A percentile compares a stretch with the other conserved stretches of the same genome.
phyloP scores from a whole-genome alignment of 2,888 invertebrate genomes.

The Acleris emargana region DNA sequence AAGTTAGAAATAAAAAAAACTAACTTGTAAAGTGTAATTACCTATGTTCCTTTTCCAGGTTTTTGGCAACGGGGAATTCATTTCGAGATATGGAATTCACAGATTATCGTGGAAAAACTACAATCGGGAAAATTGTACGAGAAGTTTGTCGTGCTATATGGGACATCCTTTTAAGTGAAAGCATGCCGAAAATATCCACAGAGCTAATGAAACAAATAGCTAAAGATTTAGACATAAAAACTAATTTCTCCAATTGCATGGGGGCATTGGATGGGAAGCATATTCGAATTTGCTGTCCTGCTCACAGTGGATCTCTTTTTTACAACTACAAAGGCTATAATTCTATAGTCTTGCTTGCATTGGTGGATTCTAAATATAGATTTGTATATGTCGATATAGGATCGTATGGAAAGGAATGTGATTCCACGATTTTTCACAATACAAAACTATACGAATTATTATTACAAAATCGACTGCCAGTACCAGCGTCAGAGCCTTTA shows the following conservation, averaged over 20 bases:
- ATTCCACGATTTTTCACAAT: constrained; percentile 3
- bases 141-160: constrained; percentile 35
- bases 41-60: constrained; percentile 14
- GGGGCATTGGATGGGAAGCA: constrained; percentile 6
- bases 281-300: constrained; percentile 3
- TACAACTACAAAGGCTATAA: constrained; percentile 12
- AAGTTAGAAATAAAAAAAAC: too few species aligned
- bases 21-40: too few species aligned
- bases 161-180: constrained; percentile 23
- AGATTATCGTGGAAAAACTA: constrained; percentile 36
- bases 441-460: constrained; percentile 20
- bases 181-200: constrained; percentile 21
- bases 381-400: constrained; percentile 15
- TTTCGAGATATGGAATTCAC: constrained; percentile 33
- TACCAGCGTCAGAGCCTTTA: constrained; percentile 10
- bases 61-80: constrained; percentile 36
- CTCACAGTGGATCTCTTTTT: constrained; percentile 3
- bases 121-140: constrained; percentile 34
- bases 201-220: constrained; percentile 19
- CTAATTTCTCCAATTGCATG: constrained; percentile 7
- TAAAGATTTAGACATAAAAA: constrained; percentile 7
- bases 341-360: constrained; percentile 11
- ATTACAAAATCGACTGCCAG: background rate
- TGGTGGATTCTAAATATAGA: constrained; percentile 16
- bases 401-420: constrained; percentile 4